Percentiles rank a stretch among this genome's conserved stretches.
Evolutionary conservation across 2,888 invertebrate genomes (phyloP).

Genomic region (Andrena minutula): DNA sequence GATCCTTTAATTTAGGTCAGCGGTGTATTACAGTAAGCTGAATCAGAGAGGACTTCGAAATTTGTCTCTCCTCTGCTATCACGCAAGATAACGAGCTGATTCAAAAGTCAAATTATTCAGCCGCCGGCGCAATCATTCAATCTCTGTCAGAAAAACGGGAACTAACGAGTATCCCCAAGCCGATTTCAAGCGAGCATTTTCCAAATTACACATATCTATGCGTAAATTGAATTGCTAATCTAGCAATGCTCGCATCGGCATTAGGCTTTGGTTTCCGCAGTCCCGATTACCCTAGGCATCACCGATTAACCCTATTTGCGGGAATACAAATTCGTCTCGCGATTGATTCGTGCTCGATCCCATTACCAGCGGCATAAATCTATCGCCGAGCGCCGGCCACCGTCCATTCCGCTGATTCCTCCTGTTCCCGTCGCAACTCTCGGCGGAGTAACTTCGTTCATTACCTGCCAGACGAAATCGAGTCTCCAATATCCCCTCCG

Average conservation of each 20-base stretch:
- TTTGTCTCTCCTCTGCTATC: too few relatives aligned
- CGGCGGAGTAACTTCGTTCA: neutral
- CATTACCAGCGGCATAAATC: neutral
- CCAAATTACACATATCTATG: neutral
- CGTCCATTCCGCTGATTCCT: neutral
- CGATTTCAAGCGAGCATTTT: conserved; percentile 1
- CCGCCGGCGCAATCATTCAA: too few relatives aligned
- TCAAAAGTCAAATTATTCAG: too few relatives aligned
- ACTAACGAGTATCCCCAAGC: neutral
- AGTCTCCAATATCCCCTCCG: too few relatives aligned
- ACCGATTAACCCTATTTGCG: conserved; percentile 7
- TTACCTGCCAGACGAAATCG: too few relatives aligned
- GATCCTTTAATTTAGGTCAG: too few relatives aligned
- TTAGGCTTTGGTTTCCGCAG: conserved; percentile 14
- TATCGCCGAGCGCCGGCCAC: neutral
- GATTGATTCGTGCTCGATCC: conserved; percentile 17
- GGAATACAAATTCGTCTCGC: conserved; percentile 13
- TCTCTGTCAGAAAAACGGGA: neutral
- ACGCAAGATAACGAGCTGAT: too few relatives aligned
- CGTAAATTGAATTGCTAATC: conserved; percentile 20
- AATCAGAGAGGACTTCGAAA: too few relatives aligned
- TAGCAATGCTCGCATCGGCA: conserved; percentile 22
- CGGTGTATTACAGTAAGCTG: too few relatives aligned
- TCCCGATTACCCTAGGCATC: neutral
- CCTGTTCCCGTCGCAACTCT: neutral